These are phyloP conservation scores for Clarias batrachus DNA, from an alignment of 2,113 vertebrate genomes.

Conservation along the genomic window DNA sequence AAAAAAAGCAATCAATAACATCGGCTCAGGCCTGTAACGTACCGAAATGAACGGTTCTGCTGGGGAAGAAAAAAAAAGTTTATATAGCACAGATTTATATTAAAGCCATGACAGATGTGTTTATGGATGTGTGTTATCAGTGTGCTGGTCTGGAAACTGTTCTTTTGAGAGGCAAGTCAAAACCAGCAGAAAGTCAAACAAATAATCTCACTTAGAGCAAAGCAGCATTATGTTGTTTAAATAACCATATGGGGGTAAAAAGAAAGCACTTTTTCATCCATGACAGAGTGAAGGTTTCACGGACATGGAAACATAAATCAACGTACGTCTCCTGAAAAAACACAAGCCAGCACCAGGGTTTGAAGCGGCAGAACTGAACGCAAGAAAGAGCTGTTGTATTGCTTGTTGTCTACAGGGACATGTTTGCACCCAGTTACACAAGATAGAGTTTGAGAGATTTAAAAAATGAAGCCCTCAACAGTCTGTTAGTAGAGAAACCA, in stretches of 20 bases:
- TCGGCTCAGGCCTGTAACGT: neutral
- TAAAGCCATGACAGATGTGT: neutral
- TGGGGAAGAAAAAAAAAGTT: neutral
- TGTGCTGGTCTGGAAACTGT: neutral
- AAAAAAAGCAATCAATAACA: neutral
- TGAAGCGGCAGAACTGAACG: conserved; percentile 24
- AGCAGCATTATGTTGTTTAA: conserved; percentile 27
- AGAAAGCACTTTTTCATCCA: conserved; percentile 13
- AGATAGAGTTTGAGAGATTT: conserved; percentile 18
- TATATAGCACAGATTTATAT: neutral
- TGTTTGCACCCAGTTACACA: conserved; percentile 14
- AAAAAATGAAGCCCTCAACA: conserved; percentile 30
- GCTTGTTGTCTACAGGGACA: conserved; percentile 14
- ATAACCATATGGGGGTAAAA: neutral
- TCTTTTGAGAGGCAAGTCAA: neutral
- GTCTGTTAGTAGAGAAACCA: conserved; percentile 12
- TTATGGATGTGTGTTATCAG: neutral
- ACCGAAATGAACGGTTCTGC: neutral
- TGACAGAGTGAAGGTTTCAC: conserved; percentile 1
- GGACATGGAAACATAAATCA: conserved; percentile 13
- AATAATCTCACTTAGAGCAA: conserved; percentile 11
- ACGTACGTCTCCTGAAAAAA: conserved; percentile 12
- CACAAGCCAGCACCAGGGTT: conserved; percentile 40
- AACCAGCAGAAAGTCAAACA: conserved; percentile 21
- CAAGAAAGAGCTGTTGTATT: conserved; percentile 12